Conservation (phyloP, 2,888 invertebrate genomes). For the Sinhomidia bicolor region DNA sequence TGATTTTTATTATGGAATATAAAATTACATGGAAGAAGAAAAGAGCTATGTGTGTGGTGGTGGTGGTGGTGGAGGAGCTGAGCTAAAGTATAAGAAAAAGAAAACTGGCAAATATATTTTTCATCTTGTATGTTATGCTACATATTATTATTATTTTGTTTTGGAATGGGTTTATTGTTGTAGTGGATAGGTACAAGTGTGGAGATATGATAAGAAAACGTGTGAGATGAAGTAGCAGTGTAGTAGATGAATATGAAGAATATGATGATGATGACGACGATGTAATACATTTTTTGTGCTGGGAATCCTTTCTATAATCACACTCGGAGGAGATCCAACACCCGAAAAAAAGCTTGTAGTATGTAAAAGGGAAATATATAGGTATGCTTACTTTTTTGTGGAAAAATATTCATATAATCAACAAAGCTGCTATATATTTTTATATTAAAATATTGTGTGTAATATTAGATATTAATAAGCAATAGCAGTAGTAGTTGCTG, state of each 20-base stretch:
- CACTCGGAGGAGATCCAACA: neutral
- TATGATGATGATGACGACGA: neutral
- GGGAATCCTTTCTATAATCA: conserved; percentile 1
- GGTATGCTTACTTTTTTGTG: no score
- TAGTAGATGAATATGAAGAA: neutral
- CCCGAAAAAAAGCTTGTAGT: no score
- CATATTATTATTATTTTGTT: neutral
- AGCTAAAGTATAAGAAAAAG: neutral
- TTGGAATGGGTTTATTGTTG: no score
- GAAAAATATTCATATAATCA: no score
- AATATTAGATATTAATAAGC: no score
- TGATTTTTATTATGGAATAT: conserved; percentile 67
- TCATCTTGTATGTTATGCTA: neutral
- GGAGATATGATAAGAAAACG: neutral
- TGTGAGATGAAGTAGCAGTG: no score
- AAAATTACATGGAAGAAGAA: conserved; percentile 50
- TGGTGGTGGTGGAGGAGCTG: no score
- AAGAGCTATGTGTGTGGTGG: no score
- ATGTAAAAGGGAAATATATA: no score
- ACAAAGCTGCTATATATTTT: no score
- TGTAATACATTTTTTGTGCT: neutral
- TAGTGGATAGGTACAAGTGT: neutral
- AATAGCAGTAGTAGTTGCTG: no score
- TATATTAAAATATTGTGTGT: no score
- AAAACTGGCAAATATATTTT: neutral